Evolutionary conservation across 2,888 invertebrate species (phyloP), one percentile per base, ranked within the genome.

Genomic region (Ormyrus pomaceus): DNA sequence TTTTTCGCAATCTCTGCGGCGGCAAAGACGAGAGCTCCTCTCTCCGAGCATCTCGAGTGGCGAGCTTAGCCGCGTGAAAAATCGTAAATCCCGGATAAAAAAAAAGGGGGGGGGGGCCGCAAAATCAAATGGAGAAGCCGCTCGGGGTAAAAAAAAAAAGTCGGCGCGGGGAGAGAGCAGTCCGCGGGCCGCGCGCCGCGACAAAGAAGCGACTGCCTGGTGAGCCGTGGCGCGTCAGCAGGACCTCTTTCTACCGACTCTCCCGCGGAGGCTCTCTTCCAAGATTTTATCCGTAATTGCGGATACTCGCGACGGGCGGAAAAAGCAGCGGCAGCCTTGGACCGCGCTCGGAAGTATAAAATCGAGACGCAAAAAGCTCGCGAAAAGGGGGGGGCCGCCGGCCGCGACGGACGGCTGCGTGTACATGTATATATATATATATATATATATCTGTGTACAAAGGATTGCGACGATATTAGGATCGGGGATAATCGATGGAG

Each of bases 281-380:
- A 75, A 74, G 81, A 81, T 77, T 78, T 69, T 64, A 78, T 81
- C 72, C 81, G 76, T 79, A 82, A 82, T 82, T 82, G 76, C 81
- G 79, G 79, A 81, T 81, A 81, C 72, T 65, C 58, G 53, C 68
- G 62, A 55, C 53, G 55, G 34, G 51, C 45, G 72, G 71, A 70
- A 77, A 77, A 77, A 62, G 34, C 58, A 51, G 72, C 53, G 9
- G 53, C 66, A 5, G 59, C n/a, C 45, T 45, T 5, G 50, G 48
- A 13, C n/a, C 53, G 64, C 66, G 61, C 78, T 34, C 34, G 81
- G 81, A 78, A 78, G 68, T 71, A 71, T 61, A 71, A 61, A 78
- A 78, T 61, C 66, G 70, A 34, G 56, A 58, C 61, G 46, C 50
- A 77, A 77, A 77, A 69, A 75, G 46, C 68, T 56, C 55, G 66